These are phyloP conservation scores for Aegithalos caudatus DNA, from an alignment of 2,113 vertebrate genomes.

Conservation along the genomic window DNA sequence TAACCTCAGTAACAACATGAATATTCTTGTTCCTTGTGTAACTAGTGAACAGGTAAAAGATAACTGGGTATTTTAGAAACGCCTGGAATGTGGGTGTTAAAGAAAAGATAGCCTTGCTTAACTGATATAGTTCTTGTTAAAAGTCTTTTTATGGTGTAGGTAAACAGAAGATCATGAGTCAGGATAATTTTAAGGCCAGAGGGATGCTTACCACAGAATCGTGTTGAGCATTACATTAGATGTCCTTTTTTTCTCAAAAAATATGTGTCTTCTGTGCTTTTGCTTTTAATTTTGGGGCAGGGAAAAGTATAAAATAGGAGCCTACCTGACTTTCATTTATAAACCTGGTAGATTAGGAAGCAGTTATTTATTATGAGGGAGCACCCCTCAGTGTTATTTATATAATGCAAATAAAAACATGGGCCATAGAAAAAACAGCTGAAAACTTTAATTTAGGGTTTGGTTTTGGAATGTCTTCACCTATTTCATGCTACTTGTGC, in stretches of 20 bases:
- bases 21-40: background rate
- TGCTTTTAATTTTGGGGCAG: background rate
- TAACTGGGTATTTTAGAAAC: background rate
- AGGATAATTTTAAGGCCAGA: background rate
- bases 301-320: background rate
- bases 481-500: background rate
- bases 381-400: background rate
- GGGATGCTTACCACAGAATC: background rate
- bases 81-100: background rate
- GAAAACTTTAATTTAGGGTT: background rate
- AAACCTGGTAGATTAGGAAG: background rate
- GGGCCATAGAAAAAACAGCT: background rate
- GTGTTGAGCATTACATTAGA: background rate
- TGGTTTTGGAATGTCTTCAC: background rate
- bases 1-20: background rate
- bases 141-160: background rate
- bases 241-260: background rate
- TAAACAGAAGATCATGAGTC: background rate
- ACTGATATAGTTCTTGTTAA: background rate
- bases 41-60: background rate
- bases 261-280: background rate
- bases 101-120: background rate
- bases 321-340: background rate
- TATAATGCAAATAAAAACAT: background rate
- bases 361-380: too few species aligned